These are phyloP conservation scores for Trematomus loennbergii DNA, from an alignment of 2,113 vertebrate species.

Conservation along the genomic window DNA sequence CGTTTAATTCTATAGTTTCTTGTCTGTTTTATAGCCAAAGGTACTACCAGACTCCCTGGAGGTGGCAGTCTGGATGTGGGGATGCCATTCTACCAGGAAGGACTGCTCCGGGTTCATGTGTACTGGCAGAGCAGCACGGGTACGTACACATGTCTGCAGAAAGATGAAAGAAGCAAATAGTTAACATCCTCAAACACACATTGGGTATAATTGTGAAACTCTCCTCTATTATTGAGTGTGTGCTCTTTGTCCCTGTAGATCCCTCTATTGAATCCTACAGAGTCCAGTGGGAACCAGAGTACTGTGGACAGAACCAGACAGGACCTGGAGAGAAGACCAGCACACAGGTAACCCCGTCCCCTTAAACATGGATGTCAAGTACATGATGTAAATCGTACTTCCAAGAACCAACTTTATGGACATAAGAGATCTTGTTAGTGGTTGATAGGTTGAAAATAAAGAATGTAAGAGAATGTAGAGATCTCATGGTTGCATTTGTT, in stretches of 20 bases:
- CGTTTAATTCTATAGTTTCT: background rate
- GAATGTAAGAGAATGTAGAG: too few species aligned
- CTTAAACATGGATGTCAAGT: too few species aligned
- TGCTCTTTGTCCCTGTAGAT: constrained; percentile 47
- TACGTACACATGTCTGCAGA: constrained; percentile 63
- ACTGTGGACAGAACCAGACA: constrained; percentile 86
- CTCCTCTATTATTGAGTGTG: background rate
- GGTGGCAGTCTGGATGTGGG: constrained; percentile 87
- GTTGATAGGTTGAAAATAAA: too few species aligned
- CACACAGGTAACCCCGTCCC: constrained; percentile 65
- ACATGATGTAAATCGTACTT: too few species aligned
- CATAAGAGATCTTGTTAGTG: background rate
- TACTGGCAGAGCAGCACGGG: constrained; percentile 92
- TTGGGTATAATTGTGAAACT: too few species aligned
- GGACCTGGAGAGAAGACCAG: constrained; percentile 65
- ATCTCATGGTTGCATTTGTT: background rate
- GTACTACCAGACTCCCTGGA: background rate
- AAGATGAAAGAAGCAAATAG: background rate
- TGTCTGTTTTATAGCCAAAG: constrained; percentile 8
- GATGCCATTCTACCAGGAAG: constrained; percentile 91
- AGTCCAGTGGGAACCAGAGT: constrained; percentile 89
- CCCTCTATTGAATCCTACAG: constrained; percentile 81
- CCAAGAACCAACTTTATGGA: background rate
- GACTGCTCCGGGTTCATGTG: constrained; percentile 89
- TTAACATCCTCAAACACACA: background rate